Conservation (phyloP, 2,888 invertebrate species). For the Criorhina ranunculi region DNA sequence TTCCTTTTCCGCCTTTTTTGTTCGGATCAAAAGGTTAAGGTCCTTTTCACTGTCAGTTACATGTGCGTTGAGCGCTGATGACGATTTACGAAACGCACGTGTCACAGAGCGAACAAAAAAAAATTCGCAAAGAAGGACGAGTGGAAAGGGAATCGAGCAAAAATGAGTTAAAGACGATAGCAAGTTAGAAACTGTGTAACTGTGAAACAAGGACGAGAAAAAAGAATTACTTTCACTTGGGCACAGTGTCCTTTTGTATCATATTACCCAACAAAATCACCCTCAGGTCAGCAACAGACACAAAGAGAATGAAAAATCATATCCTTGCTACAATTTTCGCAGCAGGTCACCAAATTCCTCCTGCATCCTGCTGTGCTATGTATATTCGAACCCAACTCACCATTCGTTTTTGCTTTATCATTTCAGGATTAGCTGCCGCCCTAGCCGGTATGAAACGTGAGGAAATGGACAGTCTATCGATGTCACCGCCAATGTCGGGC, state of each 20-base stretch:
- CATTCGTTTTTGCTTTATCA: constrained; percentile 51
- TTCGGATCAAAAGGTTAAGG: constrained; percentile 70
- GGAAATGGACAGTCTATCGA: constrained; percentile 82
- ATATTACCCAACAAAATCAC: constrained; percentile 61
- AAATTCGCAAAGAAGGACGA: constrained; percentile 19
- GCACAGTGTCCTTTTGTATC: constrained; percentile 48
- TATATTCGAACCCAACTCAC: constrained; percentile 54
- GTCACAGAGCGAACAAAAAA: constrained; percentile 32
- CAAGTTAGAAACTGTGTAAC: constrained; percentile 47
- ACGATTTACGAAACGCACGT: constrained; percentile 58
- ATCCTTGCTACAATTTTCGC: constrained; percentile 74
- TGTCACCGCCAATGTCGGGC: constrained; percentile 83
- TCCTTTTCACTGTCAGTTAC: constrained; percentile 65
- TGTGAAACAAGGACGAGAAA: constrained; percentile 28
- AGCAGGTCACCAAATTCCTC: constrained; percentile 65
- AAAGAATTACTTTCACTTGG: constrained; percentile 50
- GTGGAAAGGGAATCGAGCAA: background rate
- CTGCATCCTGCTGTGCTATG: constrained; percentile 46
- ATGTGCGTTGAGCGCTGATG: constrained; percentile 34
- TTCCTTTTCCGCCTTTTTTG: constrained; percentile 54
- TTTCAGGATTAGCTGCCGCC: constrained; percentile 83
- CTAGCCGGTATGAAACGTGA: constrained; percentile 84
- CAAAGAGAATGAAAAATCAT: constrained; percentile 40
- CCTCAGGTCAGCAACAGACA: constrained; percentile 70
- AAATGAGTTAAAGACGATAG: constrained; percentile 11